Percentiles rank a stretch among this genome's conserved stretches.
Evolutionary conservation across 2,113 vertebrate species (phyloP).

Genomic region (Crypturellus undulatus): DNA sequence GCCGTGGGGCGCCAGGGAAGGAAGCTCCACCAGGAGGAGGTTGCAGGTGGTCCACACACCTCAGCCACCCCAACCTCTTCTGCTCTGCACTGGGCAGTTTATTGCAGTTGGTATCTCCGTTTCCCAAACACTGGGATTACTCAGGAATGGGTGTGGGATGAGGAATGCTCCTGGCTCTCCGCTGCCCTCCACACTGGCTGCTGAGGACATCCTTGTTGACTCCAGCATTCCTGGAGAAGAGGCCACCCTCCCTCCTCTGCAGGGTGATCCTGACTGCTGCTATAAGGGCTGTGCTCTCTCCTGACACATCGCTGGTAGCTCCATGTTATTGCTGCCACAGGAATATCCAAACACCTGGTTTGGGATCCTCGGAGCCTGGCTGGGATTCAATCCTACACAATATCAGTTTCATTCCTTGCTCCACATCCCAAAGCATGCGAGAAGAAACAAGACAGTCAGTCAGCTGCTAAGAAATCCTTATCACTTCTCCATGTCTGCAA

Average conservation of each 20-base stretch:
- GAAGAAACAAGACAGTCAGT: background rate
- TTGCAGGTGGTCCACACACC: fast-evolving
- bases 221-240: background rate
- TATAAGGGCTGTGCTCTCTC: background rate
- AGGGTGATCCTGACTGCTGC: background rate
- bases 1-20: fast-evolving
- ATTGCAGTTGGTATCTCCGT: background rate
- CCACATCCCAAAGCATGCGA: background rate
- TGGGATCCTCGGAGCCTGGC: background rate
- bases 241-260: fast-evolving
- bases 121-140: background rate
- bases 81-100: background rate
- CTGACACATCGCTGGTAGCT: background rate
- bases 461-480: background rate
- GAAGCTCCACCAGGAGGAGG: background rate
- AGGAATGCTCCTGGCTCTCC: background rate
- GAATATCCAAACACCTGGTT: background rate
- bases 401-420: background rate
- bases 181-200: background rate
- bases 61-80: background rate
- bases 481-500: background rate
- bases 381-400: background rate
- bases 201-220: background rate
- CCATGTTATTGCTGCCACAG: background rate
- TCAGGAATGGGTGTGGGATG: fast-evolving